Evolutionary conservation across 2,888 invertebrate genomes (phyloP).

Genomic region (Chelonus formosanus): DNA sequence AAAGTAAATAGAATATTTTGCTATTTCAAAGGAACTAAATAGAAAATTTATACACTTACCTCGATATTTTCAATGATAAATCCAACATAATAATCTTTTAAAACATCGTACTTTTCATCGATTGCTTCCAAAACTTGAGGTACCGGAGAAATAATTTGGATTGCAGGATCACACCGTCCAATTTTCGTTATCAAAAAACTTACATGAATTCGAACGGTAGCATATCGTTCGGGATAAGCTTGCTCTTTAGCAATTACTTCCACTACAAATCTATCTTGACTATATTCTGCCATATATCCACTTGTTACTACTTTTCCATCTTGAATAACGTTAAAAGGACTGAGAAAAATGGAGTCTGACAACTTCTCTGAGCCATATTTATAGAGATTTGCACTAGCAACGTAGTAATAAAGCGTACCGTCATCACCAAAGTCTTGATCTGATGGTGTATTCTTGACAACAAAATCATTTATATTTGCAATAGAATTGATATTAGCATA

Average conservation of each 20-base stretch:
- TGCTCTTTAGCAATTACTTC: conserved; percentile 85
- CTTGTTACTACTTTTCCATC: conserved; percentile 79
- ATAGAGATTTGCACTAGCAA: conserved; percentile 82
- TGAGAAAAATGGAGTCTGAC: conserved; percentile 87
- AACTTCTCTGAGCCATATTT: conserved; percentile 80
- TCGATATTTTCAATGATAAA: conserved; percentile 80
- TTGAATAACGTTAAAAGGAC: conserved; percentile 82
- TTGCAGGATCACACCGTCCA: conserved; percentile 78
- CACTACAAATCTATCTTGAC: conserved; percentile 85
- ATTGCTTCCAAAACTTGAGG: conserved; percentile 82
- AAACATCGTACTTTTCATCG: conserved; percentile 85
- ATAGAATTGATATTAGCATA: conserved; percentile 81
- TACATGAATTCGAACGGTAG: conserved; percentile 81
- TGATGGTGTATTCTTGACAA: conserved; percentile 78
- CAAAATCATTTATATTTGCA: conserved; percentile 78
- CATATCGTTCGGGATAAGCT: conserved; percentile 80
- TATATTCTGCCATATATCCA: conserved; percentile 86
- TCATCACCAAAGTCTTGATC: conserved; percentile 88
- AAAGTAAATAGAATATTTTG: no score
- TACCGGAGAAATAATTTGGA: conserved; percentile 79
- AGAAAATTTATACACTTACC: conserved; percentile 51
- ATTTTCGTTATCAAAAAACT: conserved; percentile 57
- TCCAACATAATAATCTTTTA: conserved; percentile 80
- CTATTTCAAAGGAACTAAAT: no score
- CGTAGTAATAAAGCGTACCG: conserved; percentile 82